Conservation (phyloP, 2,888 invertebrate species). For the Nymphalis c-album region DNA sequence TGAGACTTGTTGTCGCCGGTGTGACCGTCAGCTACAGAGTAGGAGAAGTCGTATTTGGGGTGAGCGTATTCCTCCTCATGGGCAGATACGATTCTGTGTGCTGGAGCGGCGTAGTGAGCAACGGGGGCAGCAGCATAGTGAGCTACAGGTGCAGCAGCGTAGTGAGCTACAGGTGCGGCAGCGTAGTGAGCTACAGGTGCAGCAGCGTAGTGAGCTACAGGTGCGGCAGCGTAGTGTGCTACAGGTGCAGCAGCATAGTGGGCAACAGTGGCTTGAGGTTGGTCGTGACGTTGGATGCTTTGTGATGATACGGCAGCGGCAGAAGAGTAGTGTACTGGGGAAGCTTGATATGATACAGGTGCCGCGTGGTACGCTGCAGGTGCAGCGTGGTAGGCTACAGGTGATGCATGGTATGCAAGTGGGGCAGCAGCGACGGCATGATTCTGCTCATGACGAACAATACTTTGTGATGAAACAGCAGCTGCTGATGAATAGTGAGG, state of each 20-base stretch:
- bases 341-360: constrained; percentile 40
- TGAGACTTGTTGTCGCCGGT: constrained; percentile 75
- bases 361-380: constrained; percentile 42
- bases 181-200: constrained; percentile 43
- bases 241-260: constrained; percentile 47
- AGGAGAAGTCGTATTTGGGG: constrained; percentile 61
- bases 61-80: constrained; percentile 54
- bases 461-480: constrained; percentile 58
- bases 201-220: constrained; percentile 49
- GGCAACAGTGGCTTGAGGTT: constrained; percentile 45
- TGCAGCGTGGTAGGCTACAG: constrained; percentile 45
- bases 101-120: constrained; percentile 51
- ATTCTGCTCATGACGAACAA: constrained; percentile 58
- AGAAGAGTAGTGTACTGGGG: constrained; percentile 57
- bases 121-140: constrained; percentile 46
- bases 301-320: constrained; percentile 63
- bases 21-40: constrained; percentile 71
- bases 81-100: constrained; percentile 56
- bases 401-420: constrained; percentile 48
- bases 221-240: constrained; percentile 49
- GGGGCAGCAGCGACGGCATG: constrained; percentile 33
- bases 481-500: constrained; percentile 66
- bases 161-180: constrained; percentile 48
- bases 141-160: constrained; percentile 49
- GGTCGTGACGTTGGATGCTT: constrained; percentile 65